These are phyloP conservation scores for Mus spretus DNA, from an alignment of 2,797 vertebrate genomes.

Conservation along the genomic window DNA sequence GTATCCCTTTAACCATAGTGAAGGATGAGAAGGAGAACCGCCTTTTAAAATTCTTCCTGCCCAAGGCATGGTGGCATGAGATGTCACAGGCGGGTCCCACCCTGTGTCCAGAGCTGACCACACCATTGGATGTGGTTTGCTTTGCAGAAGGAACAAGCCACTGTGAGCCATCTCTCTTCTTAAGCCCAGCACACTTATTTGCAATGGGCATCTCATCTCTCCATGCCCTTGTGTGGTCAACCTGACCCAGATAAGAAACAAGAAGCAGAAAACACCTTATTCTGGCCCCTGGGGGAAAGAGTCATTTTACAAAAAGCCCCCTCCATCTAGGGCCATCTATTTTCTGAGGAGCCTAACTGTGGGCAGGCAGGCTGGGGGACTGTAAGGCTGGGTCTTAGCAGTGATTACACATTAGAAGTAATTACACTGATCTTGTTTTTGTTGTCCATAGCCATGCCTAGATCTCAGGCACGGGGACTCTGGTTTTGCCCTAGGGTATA, in stretches of 20 bases:
- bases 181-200: background rate
- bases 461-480: conserved; percentile 78
- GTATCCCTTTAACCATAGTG: background rate
- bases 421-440: conserved; percentile 78
- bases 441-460: conserved; percentile 75
- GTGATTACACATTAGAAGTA: conserved; percentile 80
- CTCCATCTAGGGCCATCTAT: background rate
- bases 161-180: background rate
- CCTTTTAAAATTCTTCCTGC: background rate
- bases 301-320: background rate
- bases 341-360: background rate
- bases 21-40: background rate
- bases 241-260: background rate
- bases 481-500: conserved; percentile 86
- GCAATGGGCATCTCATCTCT: background rate
- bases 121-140: background rate
- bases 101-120: background rate
- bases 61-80: background rate
- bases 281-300: background rate
- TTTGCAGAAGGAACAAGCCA: background rate
- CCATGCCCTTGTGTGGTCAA: background rate
- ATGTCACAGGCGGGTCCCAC: fast-evolving
- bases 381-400: conserved; percentile 58
- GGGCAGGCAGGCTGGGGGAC: background rate
- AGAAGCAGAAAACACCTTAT: background rate